Conservation (phyloP, 2,888 invertebrate species). For the Parnassius glacialis region DNA sequence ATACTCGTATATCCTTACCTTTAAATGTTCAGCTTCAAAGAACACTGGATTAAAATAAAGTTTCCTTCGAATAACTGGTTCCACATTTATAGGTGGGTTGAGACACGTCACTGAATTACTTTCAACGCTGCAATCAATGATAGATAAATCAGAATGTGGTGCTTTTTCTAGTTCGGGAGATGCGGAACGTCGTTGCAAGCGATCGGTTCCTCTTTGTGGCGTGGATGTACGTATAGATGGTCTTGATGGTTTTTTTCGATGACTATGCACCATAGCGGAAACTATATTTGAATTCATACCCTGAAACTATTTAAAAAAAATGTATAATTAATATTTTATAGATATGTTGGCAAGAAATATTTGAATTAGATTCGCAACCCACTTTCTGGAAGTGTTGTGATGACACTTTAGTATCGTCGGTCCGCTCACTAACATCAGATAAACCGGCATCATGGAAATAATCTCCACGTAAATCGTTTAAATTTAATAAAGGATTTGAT, state of each 20-base stretch:
- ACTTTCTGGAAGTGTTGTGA: constrained; percentile 58
- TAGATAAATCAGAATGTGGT: constrained; percentile 73
- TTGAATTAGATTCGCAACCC: constrained; percentile 15
- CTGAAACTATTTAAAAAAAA: constrained; percentile 52
- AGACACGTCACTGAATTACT: constrained; percentile 44
- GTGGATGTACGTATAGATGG: constrained; percentile 51
- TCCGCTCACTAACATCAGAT: constrained; percentile 67
- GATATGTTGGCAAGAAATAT: too few species aligned
- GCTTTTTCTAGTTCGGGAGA: constrained; percentile 72
- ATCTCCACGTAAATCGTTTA: constrained; percentile 57
- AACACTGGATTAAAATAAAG: constrained; percentile 95
- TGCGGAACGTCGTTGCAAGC: constrained; percentile 61
- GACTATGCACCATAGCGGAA: constrained; percentile 70
- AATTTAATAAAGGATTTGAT: constrained; percentile 66
- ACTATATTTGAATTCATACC: constrained; percentile 62
- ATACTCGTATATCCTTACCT: constrained; percentile 77
- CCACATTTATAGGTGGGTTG: constrained; percentile 60
- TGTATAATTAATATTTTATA: background rate
- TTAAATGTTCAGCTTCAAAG: constrained; percentile 91
- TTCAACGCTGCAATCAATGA: constrained; percentile 66
- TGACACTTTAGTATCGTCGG: constrained; percentile 63
- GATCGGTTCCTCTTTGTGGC: constrained; percentile 55
- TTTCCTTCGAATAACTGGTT: constrained; percentile 83
- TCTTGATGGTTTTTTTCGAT: constrained; percentile 61
- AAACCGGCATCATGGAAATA: constrained; percentile 60